These are phyloP conservation scores for Chrysocyon brachyurus DNA, from an alignment of 2,797 vertebrate species.

Conservation along the genomic window DNA sequence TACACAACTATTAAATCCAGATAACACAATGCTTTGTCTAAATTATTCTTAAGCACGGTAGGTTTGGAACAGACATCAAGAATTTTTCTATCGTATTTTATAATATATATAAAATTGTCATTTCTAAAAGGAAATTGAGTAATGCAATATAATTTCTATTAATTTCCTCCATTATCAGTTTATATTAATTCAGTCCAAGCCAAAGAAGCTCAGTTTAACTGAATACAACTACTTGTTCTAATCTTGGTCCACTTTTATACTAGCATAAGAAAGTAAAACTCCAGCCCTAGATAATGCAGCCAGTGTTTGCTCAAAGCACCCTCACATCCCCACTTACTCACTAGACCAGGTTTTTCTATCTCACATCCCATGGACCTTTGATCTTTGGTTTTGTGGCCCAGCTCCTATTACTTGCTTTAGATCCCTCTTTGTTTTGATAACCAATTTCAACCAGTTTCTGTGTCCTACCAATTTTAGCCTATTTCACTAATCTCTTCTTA, in stretches of 20 bases:
- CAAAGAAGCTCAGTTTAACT: background rate
- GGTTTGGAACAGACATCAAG: background rate
- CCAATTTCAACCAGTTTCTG: background rate
- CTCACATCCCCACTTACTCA: background rate
- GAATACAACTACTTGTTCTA: background rate
- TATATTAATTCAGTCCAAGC: background rate
- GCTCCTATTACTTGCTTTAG: background rate
- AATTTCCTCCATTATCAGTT: background rate
- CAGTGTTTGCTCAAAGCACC: background rate
- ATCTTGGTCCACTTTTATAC: background rate
- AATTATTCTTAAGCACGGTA: background rate
- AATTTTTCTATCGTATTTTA: background rate
- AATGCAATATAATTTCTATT: background rate
- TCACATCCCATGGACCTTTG: background rate
- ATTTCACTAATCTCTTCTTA: conserved; percentile 23
- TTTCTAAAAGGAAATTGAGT: background rate
- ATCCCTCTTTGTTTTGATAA: background rate
- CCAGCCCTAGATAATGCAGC: background rate
- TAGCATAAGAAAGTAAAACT: background rate
- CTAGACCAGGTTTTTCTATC: background rate
- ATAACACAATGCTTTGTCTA: background rate
- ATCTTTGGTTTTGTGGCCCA: background rate
- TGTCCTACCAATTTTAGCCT: background rate
- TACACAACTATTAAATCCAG: background rate
- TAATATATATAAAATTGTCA: background rate